Conservation (phyloP, 2,113 vertebrate genomes). For the Aplodontia rufa region DNA sequence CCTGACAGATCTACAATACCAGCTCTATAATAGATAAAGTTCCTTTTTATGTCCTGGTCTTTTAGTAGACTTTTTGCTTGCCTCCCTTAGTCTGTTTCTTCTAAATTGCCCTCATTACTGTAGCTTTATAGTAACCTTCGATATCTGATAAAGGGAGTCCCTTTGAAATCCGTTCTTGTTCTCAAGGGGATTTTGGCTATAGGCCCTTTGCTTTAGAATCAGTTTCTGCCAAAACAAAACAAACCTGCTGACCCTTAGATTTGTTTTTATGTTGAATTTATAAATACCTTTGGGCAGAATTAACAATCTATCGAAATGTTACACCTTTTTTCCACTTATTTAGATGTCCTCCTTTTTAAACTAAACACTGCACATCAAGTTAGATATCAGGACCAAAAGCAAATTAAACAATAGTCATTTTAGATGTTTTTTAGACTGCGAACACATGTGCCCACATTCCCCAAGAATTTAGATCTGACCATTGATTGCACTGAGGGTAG, state of each 20-base stretch:
- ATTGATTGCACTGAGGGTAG: not conserved
- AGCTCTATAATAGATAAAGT: not conserved
- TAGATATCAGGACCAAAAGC: not conserved
- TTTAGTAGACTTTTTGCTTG: not conserved
- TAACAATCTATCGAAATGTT: not conserved
- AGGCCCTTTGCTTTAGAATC: not conserved
- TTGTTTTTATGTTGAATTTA: not conserved
- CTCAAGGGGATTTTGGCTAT: not conserved
- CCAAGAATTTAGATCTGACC: not conserved
- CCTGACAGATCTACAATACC: not conserved
- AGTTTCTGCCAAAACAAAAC: constrained; percentile 13
- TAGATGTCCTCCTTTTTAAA: not conserved
- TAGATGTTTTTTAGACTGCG: not conserved
- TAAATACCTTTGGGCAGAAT: not conserved
- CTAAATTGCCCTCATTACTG: not conserved
- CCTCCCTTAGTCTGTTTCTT: not conserved
- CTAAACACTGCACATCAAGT: not conserved
- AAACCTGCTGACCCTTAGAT: not conserved
- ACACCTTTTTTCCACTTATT: not conserved
- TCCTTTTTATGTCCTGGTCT: not conserved
- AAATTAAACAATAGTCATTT: constrained; percentile 13
- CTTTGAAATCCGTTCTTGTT: not conserved
- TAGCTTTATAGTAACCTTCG: not conserved
- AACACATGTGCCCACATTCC: not conserved
- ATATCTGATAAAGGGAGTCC: not conserved